phyloP scores from a whole-genome alignment of 2,113 vertebrate genomes.

The Plotosus lineatus region DNA sequence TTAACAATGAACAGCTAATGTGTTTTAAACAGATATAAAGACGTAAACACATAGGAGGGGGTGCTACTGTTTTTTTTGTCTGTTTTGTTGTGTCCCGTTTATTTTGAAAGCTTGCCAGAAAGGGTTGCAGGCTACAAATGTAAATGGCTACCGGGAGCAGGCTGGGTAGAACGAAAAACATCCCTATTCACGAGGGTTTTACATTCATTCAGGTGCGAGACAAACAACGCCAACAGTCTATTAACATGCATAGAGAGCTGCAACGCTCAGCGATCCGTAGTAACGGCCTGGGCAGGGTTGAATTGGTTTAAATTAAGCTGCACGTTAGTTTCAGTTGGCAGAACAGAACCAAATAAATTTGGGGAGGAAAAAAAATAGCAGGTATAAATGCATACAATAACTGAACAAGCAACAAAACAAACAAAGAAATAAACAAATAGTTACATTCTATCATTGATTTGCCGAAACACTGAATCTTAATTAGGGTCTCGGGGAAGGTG shows the following conservation, averaged over 20 bases:
- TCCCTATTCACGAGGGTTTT: neutral
- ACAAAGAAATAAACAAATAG: too few relatives aligned
- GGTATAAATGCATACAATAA: neutral
- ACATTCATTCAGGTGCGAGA: neutral
- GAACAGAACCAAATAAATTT: neutral
- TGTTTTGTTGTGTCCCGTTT: neutral
- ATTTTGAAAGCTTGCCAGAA: neutral
- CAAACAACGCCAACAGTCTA: neutral
- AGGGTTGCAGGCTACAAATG: neutral
- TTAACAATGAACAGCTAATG: neutral
- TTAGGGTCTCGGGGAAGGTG: too few relatives aligned
- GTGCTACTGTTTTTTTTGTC: neutral
- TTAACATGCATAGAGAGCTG: neutral
- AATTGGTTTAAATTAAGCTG: neutral
- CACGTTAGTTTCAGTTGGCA: neutral
- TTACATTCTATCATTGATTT: too few relatives aligned
- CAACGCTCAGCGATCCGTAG: neutral
- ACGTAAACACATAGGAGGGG: neutral
- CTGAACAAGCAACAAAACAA: too few relatives aligned
- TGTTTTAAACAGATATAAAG: neutral
- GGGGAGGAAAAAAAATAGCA: neutral
- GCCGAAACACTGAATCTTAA: too few relatives aligned
- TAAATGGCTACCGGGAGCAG: neutral
- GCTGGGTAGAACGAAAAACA: neutral
- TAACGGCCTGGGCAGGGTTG: neutral